These are phyloP conservation scores for Microtus richardsoni DNA, from an alignment of 2,113 vertebrate species.

Conservation along the genomic window DNA sequence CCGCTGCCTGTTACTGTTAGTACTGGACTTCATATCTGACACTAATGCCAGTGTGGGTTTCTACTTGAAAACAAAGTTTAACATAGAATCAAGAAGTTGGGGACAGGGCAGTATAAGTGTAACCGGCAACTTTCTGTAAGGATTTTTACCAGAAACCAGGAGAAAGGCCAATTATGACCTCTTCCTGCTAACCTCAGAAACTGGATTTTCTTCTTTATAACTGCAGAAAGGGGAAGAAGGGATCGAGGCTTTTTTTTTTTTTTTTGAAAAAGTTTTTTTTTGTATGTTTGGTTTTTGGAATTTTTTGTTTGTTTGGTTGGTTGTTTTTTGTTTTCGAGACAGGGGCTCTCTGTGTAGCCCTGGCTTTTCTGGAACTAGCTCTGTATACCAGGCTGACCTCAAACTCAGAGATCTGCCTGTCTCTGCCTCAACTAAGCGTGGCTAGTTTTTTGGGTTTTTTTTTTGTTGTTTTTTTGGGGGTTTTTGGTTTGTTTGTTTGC, in stretches of 20 bases:
- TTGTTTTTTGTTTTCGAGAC: neutral
- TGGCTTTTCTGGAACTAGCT: neutral
- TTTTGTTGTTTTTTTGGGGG: too few relatives aligned
- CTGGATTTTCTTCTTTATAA: neutral
- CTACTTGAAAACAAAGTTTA: conserved; percentile 32
- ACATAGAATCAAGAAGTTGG: neutral
- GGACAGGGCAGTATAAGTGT: neutral
- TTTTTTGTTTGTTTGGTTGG: neutral
- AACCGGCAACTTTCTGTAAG: neutral
- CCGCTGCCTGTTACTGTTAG: neutral
- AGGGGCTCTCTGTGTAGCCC: neutral
- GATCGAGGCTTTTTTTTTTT: neutral
- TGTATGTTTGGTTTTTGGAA: neutral
- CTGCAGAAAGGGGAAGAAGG: neutral
- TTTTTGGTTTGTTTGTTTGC: neutral
- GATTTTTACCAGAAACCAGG: conserved; percentile 43
- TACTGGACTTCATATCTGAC: neutral
- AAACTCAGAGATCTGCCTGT: too few relatives aligned
- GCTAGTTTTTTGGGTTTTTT: neutral
- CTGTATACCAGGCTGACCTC: too few relatives aligned
- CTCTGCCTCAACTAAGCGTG: neutral
- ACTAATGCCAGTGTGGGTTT: neutral
- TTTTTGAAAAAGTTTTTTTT: neutral
- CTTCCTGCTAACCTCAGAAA: conserved; percentile 31
- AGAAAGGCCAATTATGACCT: neutral